Evolutionary conservation across 1,140 invertebrate species (phyloP).

Genomic region (Rhagoletis zephyria): DNA sequence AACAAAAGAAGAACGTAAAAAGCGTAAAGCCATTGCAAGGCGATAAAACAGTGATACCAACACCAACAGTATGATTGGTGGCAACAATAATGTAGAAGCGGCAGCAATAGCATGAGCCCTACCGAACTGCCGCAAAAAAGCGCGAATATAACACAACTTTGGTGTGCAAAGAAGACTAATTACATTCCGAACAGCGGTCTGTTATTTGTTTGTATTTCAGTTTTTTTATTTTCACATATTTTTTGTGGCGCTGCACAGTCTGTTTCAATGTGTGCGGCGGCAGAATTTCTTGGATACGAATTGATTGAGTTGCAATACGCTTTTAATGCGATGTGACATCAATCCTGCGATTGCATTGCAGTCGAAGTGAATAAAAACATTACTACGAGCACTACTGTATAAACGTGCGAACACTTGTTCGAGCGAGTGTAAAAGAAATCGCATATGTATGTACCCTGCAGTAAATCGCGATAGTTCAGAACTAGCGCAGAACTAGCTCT

Average conservation of each 20-base stretch:
- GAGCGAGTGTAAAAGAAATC: background rate
- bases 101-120: background rate
- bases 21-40: background rate
- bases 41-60: background rate
- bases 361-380: background rate
- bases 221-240: background rate
- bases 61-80: background rate
- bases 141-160: conserved; percentile 16
- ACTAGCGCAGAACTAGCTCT: too few species aligned
- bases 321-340: conserved; percentile 55
- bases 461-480: too few species aligned
- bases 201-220: background rate
- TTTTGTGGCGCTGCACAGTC: background rate
- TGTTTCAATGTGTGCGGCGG: background rate
- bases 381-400: conserved; percentile 40
- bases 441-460: background rate
- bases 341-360: conserved; percentile 52
- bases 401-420: conserved; percentile 32
- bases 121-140: background rate
- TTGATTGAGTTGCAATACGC: conserved; percentile 54
- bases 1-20: conserved; percentile 4
- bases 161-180: conserved; percentile 31
- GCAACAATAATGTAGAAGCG: background rate
- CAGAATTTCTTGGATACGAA: conserved; percentile 31
- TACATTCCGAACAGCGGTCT: conserved; percentile 26